These are phyloP conservation scores for Tribolium madens DNA, from an alignment of 1,140 invertebrate species.

Conservation along the genomic window DNA sequence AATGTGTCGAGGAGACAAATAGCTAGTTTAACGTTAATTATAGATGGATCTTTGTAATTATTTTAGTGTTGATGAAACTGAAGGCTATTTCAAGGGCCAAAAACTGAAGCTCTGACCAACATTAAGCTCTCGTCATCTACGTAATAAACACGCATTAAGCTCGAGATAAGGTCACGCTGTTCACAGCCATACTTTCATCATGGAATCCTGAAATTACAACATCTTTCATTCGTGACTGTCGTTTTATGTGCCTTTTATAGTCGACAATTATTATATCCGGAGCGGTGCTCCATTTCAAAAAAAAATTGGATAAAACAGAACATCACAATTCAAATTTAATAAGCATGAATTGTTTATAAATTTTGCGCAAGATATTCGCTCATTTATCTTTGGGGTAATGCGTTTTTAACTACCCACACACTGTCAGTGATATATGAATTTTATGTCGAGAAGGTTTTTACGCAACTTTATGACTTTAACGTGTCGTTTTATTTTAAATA, in stretches of 20 bases:
- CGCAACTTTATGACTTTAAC: conserved; percentile 10
- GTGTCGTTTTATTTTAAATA: conserved; percentile 17
- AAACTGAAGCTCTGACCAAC: background rate
- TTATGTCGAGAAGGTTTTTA: conserved; percentile 13
- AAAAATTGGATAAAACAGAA: background rate
- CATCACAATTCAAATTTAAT: conserved; percentile 13
- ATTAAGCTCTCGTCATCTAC: conserved; percentile 35
- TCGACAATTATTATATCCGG: conserved; percentile 51
- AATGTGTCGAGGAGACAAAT: conserved; percentile 9
- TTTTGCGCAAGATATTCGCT: conserved; percentile 8
- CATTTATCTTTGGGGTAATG: conserved; percentile 30
- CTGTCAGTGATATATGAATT: conserved; percentile 36
- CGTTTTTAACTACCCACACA: conserved; percentile 30
- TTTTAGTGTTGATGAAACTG: conserved; percentile 9
- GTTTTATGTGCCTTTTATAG: conserved; percentile 50
- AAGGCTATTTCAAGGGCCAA: background rate
- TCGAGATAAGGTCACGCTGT: conserved; percentile 16
- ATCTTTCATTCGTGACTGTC: conserved; percentile 47
- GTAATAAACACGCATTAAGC: conserved; percentile 45
- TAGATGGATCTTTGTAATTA: conserved; percentile 5
- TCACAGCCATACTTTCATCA: conserved; percentile 42
- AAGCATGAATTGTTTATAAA: conserved; percentile 33
- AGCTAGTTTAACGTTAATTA: conserved; percentile 29
- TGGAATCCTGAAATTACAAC: conserved; percentile 51
- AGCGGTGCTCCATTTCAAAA: conserved; percentile 19